Evolutionary conservation across 30 jellyfish, hydroid and myxozoan species (phyloP), one percentile per base, ranked within the genome.

Genomic region (Aurelia aurita): DNA sequence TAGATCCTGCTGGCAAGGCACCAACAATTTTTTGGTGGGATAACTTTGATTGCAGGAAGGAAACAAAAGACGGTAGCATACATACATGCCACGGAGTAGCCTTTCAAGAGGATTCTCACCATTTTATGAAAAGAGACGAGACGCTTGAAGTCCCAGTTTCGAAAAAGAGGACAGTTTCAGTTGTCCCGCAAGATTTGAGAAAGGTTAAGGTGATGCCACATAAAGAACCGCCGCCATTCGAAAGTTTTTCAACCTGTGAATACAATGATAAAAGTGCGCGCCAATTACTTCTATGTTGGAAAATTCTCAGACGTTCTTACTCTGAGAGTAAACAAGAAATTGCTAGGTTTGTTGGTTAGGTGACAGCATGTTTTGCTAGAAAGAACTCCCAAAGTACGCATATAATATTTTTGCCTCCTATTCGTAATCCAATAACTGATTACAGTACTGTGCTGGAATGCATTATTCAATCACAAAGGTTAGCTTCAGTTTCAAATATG

Each of bases 391-490:
- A 44, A 26, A 47, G 49, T 12, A 58, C 88, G 63, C 39, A 18
- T 15, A 25, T 77, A 1, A 58, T 85, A 20, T 77, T 77, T 77
- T 22, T 77, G 39, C 88, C 88, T 26, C 80, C 88, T 26, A 55
- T 77, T 54, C 23, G 63, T 16, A 26, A 77, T 18, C 88, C 88
- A 22, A 76, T 76, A 51, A 76, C 88, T 19, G 84, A 76, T 8
- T 59, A 76, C 39, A 77, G 84, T 35, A 77, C 88, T 77, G 80
- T 77, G 43, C 63, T 77, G 4, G 88, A 77, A 77, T 77, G 78
- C 51, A 77, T 77, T 60, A 25, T 11, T 14, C 80, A 62, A 7
- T 77, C 88, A 10, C 80, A 77, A 77, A 25, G 59, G 35, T 28
- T 77, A 19, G 88, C 88, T 10, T 18, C 46, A 20, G 68, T 35